A percentile compares a stretch with the other conserved stretches of the same genome.
phyloP scores from a whole-genome alignment of 2,888 invertebrate species.

The Caenorhabditis virilis region DNA sequence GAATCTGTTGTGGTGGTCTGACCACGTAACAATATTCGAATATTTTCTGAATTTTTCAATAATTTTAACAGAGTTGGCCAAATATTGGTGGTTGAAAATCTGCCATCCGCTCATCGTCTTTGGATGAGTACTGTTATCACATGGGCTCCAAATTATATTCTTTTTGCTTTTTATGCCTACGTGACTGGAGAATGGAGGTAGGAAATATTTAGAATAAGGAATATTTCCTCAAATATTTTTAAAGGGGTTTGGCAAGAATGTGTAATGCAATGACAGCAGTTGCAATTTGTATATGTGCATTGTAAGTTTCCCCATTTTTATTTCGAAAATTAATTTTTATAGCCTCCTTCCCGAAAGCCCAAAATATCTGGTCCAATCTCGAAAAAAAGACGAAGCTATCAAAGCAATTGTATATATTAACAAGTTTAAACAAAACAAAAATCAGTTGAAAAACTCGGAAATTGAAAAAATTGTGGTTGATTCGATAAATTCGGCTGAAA shows the following conservation, averaged over 20 bases:
- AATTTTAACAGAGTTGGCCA: conserved; percentile 34
- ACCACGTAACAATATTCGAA: conserved; percentile 33
- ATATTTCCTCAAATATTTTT: too few species aligned
- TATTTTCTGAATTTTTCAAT: background rate
- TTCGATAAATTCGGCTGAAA: conserved; percentile 24
- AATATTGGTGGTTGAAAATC: conserved; percentile 47
- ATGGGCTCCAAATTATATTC: conserved; percentile 55
- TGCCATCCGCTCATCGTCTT: conserved; percentile 47
- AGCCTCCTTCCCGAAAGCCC: conserved; percentile 51
- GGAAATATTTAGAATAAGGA: background rate
- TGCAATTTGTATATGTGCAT: conserved; percentile 38
- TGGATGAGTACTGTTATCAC: conserved; percentile 53
- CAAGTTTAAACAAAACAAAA: conserved; percentile 26
- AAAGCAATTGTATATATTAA: conserved; percentile 43
- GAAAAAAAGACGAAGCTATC: conserved; percentile 37
- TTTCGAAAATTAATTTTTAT: conserved; percentile 1
- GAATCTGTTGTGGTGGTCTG: conserved; percentile 45
- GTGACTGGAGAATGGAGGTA: conserved; percentile 46
- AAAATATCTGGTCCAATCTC: conserved; percentile 47
- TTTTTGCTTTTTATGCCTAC: conserved; percentile 46
- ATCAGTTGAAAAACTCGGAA: conserved; percentile 21
- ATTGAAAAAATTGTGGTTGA: conserved; percentile 28
- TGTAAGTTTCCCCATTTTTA: conserved; percentile 30
- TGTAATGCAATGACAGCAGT: conserved; percentile 38
- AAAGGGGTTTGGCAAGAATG: conserved; percentile 27